Evolutionary conservation across 2,888 invertebrate genomes (phyloP), one percentile per base, ranked within the genome.

Genomic region (Dryococelus australis): DNA sequence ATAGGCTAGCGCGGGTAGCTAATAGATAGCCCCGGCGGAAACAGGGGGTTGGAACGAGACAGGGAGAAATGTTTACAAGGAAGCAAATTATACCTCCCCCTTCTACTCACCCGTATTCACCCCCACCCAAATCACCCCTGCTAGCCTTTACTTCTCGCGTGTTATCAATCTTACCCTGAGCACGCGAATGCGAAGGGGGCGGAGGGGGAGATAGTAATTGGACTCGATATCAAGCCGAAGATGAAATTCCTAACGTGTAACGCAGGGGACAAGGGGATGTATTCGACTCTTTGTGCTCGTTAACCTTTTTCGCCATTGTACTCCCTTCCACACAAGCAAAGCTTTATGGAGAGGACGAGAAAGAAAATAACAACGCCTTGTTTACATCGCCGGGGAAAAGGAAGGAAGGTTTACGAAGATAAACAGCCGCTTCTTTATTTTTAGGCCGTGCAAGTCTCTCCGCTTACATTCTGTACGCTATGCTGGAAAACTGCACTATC

Each of bases 51-150:
- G n/a, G n/a, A 65, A 24, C 8, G 24, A n/a, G 65, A 65, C 65
- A 65, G n/a, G n/a, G 65, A 65, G 20, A 65, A 65, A 65, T 65
- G 65, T 65, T 65, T 65, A 65, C 65, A 10, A 65, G 65, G 65
- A 65, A 65, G 65, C 65, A n/a, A 65, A 65, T 65, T 65, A 65
- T 65, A 65, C 65, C 65, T 65, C 65, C 5, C 65, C 65, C 65
- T 6, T 13, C 65, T 16, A 65, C 65, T 65, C 65, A 16, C 65
- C 8, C 65, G 47, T 47, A 47, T 47, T 47, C 47, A 9, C 12
- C 6, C 47, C 47, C 47, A 47, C n/a, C n/a, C n/a, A n/a, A n/a
- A n/a, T 47, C 47, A 65, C 20, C 10, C 65, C 16, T 65, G 10
- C 65, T 20, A 16, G 65, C 65, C 16, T 65, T 65, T 24, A 65